Conservation (phyloP, 2,113 vertebrate species). For the Festucalex cinctus region DNA sequence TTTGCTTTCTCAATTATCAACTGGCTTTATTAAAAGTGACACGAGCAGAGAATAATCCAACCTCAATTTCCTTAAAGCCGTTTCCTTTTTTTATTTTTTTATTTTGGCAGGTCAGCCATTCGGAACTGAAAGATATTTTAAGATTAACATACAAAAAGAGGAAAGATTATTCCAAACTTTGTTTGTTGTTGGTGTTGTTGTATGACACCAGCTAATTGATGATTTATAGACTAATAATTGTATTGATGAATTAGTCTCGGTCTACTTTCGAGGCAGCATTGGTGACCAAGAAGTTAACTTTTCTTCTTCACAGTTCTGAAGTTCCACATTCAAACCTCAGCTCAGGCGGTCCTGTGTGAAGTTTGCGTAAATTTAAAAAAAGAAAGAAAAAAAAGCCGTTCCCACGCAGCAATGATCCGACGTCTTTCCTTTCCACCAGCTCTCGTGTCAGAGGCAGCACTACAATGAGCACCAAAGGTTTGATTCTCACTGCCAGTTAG, state of each 20-base stretch:
- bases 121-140: neutral
- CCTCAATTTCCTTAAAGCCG: conserved; percentile 4
- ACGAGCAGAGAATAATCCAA: neutral
- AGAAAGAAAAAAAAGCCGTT: too few relatives aligned
- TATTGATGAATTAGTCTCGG: too few relatives aligned
- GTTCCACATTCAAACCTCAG: too few relatives aligned
- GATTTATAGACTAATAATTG: too few relatives aligned
- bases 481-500: conserved; percentile 22
- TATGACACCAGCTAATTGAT: too few relatives aligned
- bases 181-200: too few relatives aligned
- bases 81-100: neutral
- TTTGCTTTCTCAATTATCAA: neutral
- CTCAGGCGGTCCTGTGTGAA: neutral
- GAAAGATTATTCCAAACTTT: neutral
- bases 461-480: conserved; percentile 16
- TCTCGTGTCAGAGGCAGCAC: conserved; percentile 1
- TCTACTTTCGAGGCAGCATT: too few relatives aligned
- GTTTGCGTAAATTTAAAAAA: too few relatives aligned
- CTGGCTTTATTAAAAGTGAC: conserved; percentile 1
- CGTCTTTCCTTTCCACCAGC: neutral
- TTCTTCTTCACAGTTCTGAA: too few relatives aligned
- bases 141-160: neutral
- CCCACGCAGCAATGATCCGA: too few relatives aligned
- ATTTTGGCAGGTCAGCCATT: neutral
- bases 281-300: too few relatives aligned